Evolutionary conservation across 2,888 invertebrate genomes (phyloP), one percentile per base, ranked within the genome.

Genomic region (Archips xylosteana): DNA sequence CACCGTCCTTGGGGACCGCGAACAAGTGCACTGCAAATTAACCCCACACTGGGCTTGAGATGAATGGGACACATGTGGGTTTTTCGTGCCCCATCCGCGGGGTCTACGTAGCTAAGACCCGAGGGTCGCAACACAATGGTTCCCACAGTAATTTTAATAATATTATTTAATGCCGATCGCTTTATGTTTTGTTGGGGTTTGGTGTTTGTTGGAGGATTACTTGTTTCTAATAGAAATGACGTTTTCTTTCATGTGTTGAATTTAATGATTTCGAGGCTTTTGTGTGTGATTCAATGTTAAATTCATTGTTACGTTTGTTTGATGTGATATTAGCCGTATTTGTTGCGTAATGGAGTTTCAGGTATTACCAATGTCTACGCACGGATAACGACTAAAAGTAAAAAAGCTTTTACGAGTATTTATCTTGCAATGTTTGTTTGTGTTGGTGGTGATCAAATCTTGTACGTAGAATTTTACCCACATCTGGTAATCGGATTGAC

Each of bases 21-120:
- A 39, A 62, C 73, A 73, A 73, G 73, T 73, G 73, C 73, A 69
- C 32, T 36, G 57, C 47, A 49, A 73, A 73, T 68, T 69, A 73
- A 60, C 72, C 67, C 67, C 68, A 57, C 66, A 23, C 63, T 10
- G 15, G 47, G 13, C 64, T 51, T 42, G 49, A 8, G 47, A 66
- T 68, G 68, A 69, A 73, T 69, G 64, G 68, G 62, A 67, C 68
- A 69, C 73, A 73, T 68, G 73, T 42, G 68, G 13, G 47, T 59
- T 63, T 57, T 67, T 6, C 23, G 13, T 57, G 47, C 49, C 54
- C 60, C 36, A 59, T 5, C 12, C 13, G 34, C 12, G n/a, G 45
- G 49, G 64, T 39, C 59, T 10, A n/a, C 47, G 15, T 36, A 13
- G 36, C 57, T 32, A 34, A 59, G 57, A 8, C 23, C 10, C 12